phyloP scores from a whole-genome alignment of 92 coral and sea anemone genomes.

The Zoanthus sociatus region DNA sequence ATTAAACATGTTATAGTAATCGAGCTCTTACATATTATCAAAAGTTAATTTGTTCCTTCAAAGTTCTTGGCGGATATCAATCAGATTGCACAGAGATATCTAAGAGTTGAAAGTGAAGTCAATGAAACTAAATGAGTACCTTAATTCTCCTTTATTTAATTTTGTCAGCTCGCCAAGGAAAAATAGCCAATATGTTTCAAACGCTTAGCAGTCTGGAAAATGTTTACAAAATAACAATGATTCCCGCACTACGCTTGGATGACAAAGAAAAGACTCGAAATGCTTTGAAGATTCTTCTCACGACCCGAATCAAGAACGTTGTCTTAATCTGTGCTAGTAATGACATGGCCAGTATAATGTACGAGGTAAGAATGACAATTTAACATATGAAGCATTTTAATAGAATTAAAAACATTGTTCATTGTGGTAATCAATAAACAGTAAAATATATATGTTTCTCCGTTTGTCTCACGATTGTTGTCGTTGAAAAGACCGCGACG shows the following conservation, averaged over 20 bases:
- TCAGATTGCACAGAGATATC: too few relatives aligned
- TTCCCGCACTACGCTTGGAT: constrained; percentile 79
- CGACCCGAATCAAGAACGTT: constrained; percentile 78
- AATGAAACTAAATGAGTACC: too few relatives aligned
- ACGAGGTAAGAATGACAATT: constrained; percentile 61
- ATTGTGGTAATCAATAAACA: too few relatives aligned
- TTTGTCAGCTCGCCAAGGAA: constrained; percentile 58
- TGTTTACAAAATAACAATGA: constrained; percentile 69
- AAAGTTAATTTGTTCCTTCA: too few relatives aligned
- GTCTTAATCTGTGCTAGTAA: constrained; percentile 80
- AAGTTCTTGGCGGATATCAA: too few relatives aligned
- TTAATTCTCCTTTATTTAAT: background rate
- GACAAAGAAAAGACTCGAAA: constrained; percentile 48
- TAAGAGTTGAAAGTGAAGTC: too few relatives aligned
- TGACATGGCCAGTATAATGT: constrained; percentile 79
- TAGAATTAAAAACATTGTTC: background rate
- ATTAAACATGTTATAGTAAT: too few relatives aligned
- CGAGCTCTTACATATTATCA: too few relatives aligned
- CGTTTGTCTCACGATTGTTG: too few relatives aligned
- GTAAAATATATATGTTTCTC: too few relatives aligned
- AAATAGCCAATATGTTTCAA: constrained; percentile 70
- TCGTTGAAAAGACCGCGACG: too few relatives aligned
- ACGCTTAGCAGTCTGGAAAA: constrained; percentile 56
- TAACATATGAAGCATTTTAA: background rate
- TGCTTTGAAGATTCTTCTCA: constrained; percentile 58